Conservation (phyloP, 1,140 invertebrate genomes). For the Camponotus vicinus region DNA sequence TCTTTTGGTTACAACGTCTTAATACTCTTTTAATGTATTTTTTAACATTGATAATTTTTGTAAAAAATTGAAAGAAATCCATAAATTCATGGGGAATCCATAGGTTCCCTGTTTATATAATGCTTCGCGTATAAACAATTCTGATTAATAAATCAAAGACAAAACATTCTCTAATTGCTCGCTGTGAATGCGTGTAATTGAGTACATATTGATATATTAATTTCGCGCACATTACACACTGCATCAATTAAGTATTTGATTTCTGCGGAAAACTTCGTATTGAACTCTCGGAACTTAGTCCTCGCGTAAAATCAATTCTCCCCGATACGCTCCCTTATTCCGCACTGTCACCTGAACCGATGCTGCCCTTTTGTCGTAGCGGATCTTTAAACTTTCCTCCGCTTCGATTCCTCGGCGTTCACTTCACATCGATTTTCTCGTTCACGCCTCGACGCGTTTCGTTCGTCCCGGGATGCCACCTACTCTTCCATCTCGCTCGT, state of each 20-base stretch:
- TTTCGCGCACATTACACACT: background rate
- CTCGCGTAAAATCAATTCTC: constrained; percentile 51
- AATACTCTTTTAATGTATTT: background rate
- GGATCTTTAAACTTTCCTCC: constrained; percentile 72
- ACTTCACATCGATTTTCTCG: constrained; percentile 70
- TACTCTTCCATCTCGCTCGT: constrained; percentile 33
- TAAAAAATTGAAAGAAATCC: background rate
- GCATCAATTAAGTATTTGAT: constrained; percentile 25
- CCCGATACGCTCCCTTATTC: constrained; percentile 60
- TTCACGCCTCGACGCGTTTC: constrained; percentile 72
- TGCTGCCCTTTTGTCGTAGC: constrained; percentile 58
- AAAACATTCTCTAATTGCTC: background rate
- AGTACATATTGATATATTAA: background rate
- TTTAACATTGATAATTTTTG: background rate
- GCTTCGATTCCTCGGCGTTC: constrained; percentile 62
- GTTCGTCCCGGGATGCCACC: constrained; percentile 62
- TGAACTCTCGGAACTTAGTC: background rate
- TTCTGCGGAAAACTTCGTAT: constrained; percentile 15
- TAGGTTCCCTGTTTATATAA: background rate
- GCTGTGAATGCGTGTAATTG: background rate
- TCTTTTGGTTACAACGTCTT: background rate
- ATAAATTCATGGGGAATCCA: background rate
- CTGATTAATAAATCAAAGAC: constrained; percentile 35
- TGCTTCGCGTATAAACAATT: background rate
- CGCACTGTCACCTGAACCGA: constrained; percentile 31